Evolutionary conservation across 2,888 invertebrate species (phyloP).

Genomic region (Tenodera sinensis): DNA sequence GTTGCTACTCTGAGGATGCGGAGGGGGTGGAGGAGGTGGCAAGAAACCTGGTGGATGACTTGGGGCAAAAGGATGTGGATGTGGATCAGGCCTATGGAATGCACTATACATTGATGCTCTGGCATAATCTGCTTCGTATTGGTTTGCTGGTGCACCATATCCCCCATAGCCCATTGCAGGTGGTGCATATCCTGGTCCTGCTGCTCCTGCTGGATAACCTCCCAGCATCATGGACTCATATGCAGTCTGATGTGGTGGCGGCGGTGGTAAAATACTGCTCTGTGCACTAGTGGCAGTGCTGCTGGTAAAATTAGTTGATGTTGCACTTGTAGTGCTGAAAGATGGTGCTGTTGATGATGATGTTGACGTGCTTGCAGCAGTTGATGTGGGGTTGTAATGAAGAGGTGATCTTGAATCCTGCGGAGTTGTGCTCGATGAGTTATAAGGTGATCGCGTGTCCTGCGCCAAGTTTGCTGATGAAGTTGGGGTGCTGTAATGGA

Average conservation of each 20-base stretch:
- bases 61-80: slow-evolving; percentile 22
- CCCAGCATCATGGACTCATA: slow-evolving; percentile 27
- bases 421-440: background rate
- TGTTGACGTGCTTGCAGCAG: background rate
- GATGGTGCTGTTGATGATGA: background rate
- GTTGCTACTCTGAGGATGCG: slow-evolving; percentile 15
- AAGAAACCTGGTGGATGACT: slow-evolving; percentile 8
- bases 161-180: slow-evolving; percentile 17
- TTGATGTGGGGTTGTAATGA: background rate
- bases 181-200: slow-evolving; percentile 1
- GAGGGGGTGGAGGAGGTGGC: slow-evolving; percentile 7
- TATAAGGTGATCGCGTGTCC: background rate
- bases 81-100: slow-evolving; percentile 35
- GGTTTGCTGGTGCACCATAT: slow-evolving; percentile 14
- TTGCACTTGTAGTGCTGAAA: background rate
- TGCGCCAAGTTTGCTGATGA: background rate
- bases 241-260: slow-evolving; percentile 17
- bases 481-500: background rate
- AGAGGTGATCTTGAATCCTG: background rate
- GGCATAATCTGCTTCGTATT: slow-evolving; percentile 31
- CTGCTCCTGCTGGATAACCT: slow-evolving; percentile 14
- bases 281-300: background rate
- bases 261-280: background rate
- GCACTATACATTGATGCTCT: slow-evolving; percentile 34
- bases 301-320: background rate